Conservation (phyloP, 2,888 invertebrate species). For the Hydropsyche betteni region DNA sequence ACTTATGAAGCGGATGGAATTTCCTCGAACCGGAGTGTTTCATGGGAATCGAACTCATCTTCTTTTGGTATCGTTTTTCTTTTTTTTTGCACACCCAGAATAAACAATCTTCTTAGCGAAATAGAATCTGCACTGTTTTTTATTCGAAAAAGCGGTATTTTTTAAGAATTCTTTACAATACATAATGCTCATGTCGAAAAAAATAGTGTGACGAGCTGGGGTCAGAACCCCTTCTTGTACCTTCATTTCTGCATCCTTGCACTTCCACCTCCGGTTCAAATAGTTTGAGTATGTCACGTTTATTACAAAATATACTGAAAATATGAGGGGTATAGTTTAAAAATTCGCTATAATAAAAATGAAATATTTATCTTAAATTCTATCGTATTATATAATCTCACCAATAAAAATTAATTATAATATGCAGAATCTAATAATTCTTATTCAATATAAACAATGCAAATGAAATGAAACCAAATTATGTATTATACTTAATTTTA, state of each 20-base stretch:
- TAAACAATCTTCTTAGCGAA: slow-evolving; percentile 9
- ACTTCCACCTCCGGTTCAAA: slow-evolving; percentile 41
- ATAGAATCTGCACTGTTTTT: slow-evolving; percentile 23
- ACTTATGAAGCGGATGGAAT: too few relatives aligned
- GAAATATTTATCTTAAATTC: too few relatives aligned
- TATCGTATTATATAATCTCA: too few relatives aligned
- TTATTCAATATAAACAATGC: too few relatives aligned
- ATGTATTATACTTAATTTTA: too few relatives aligned
- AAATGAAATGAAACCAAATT: too few relatives aligned
- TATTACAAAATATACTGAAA: too few relatives aligned
- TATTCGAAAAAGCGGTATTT: slow-evolving; percentile 30
- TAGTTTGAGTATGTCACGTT: neutral
- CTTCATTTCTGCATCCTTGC: slow-evolving; percentile 38
- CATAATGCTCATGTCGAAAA: slow-evolving; percentile 17
- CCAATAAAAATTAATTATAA: too few relatives aligned
- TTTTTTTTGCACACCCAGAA: slow-evolving; percentile 16
- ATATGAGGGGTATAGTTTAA: too few relatives aligned
- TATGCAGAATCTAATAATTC: too few relatives aligned
- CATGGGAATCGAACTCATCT: slow-evolving; percentile 33
- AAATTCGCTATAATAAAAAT: too few relatives aligned
- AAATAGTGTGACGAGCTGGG: slow-evolving; percentile 17
- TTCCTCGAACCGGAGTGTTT: slow-evolving; percentile 1
- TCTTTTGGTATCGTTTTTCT: neutral
- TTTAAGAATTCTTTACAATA: neutral
- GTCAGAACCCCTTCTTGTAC: slow-evolving; percentile 37